Base-by-base conservation (phyloP, 2,797 vertebrate species). In the Anomalospiza imberbis region DNA sequence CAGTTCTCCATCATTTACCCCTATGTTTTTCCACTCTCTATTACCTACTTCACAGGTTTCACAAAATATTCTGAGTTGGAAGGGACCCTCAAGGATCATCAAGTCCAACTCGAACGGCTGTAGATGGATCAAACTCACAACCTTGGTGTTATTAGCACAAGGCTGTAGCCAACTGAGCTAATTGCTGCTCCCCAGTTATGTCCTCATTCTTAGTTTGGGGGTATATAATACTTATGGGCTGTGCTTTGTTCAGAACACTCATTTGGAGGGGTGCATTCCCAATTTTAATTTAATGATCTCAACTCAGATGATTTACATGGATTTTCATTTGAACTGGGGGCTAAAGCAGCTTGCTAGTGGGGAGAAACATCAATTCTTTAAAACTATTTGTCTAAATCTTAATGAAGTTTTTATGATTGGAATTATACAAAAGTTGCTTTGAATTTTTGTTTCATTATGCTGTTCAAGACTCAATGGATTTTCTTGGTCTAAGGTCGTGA, bases 51-150 rank as follows among this genome's bases (percentile, higher is more conserved):
- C 17, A 31, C 48, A 42, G 31, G 40, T 54, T 70, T 40, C 34
- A 70, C 13, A 34, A 22, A 48, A 34, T 54, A 31, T 48, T 47
- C 25, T 77, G 65, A 15, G 14, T 48, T 34, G 17, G 24, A 77
- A 31, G 31, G 21, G 17, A 17, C 17, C 13, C 14, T 40, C 40
- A 34, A 34, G 25, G 55, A 40, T 34, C 38, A 60, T 3, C 31
- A 77, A 12, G 18, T 14, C 31, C 34, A 47, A 5, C 40, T 40
- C 0, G 0, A 62, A 26, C 3, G 4, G 17, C 34, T 0, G 0
- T 1, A 25, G 6, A 20, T 1, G 2, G 24, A 54, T 31, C 20
- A 77, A 47, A 34, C 9, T 47, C 29, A 13, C 19, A 40, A 1
- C 47, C 20, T 12, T 25, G 38, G 38, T 20, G 34, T 9, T 20